These are phyloP conservation scores for Barypeithes pellucidus DNA, from an alignment of 2,888 invertebrate species.

Conservation along the genomic window DNA sequence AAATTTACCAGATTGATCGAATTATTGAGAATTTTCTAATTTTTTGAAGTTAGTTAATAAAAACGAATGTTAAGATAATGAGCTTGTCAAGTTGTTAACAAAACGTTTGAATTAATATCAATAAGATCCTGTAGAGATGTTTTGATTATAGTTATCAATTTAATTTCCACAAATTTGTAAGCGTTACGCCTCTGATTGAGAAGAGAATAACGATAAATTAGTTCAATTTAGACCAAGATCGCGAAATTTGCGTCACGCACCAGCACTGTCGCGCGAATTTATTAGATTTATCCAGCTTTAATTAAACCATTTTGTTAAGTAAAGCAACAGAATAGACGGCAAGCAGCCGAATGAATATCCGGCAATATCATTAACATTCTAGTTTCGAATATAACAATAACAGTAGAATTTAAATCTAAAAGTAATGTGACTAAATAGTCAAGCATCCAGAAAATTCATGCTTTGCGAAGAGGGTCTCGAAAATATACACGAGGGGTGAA, in stretches of 20 bases:
- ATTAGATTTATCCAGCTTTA: constrained; percentile 31
- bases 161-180: constrained; percentile 4
- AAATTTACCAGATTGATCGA: too few species aligned
- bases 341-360: constrained; percentile 13
- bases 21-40: too few species aligned
- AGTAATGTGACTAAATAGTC: neutral
- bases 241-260: constrained; percentile 35
- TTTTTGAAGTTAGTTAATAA: too few species aligned
- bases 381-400: constrained; percentile 1
- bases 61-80: too few species aligned
- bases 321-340: constrained; percentile 20
- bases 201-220: constrained; percentile 21
- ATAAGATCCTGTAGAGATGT: too few species aligned
- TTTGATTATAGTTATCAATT: neutral
- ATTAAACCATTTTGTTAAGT: constrained; percentile 29
- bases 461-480: too few species aligned
- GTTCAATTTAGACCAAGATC: constrained; percentile 20
- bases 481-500: too few species aligned
- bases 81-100: too few species aligned
- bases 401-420: constrained; percentile 10
- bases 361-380: constrained; percentile 24
- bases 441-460: too few species aligned
- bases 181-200: constrained; percentile 17
- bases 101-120: too few species aligned
- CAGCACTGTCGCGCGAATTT: constrained; percentile 28